Evolutionary conservation across 2,888 invertebrate genomes (phyloP).

Genomic region (Schrankia costaestrigalis): DNA sequence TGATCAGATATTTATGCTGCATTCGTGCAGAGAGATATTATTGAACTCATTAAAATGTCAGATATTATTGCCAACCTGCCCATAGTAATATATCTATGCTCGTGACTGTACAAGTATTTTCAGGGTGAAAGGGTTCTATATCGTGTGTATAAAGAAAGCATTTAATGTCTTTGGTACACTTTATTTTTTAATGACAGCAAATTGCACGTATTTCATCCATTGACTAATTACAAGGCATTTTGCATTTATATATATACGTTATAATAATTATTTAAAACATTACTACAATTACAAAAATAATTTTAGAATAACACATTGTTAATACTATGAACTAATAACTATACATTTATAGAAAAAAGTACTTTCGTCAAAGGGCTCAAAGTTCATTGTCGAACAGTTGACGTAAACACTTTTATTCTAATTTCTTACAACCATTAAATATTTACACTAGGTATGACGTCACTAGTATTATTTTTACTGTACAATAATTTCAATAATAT

Average conservation of each 20-base stretch:
- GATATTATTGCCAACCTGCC: too few species aligned
- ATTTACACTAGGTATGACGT: slow-evolving; percentile 26
- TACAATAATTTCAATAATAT: too few species aligned
- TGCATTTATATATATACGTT: slow-evolving; percentile 37
- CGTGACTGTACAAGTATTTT: too few species aligned
- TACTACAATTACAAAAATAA: slow-evolving; percentile 35
- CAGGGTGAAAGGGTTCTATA: too few species aligned
- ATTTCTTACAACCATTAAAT: slow-evolving; percentile 13
- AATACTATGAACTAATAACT: slow-evolving; percentile 21
- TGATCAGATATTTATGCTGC: too few species aligned
- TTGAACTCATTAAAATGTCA: too few species aligned
- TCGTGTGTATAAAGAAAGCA: too few species aligned
- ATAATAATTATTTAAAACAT: slow-evolving; percentile 8
- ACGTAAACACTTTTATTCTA: slow-evolving; percentile 60
- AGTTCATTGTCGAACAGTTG: slow-evolving; percentile 54
- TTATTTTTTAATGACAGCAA: slow-evolving; percentile 63
- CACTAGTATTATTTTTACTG: too few species aligned
- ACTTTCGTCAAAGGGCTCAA: slow-evolving; percentile 71
- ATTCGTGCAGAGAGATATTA: too few species aligned
- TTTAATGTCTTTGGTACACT: slow-evolving; percentile 57
- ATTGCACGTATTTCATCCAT: slow-evolving; percentile 63
- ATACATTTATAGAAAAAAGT: slow-evolving; percentile 53
- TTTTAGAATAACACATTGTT: slow-evolving; percentile 17
- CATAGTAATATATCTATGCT: too few species aligned
- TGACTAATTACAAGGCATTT: slow-evolving; percentile 58